Conservation (phyloP, 2,113 vertebrate species). For the Nothocercus nigrocapillus region DNA sequence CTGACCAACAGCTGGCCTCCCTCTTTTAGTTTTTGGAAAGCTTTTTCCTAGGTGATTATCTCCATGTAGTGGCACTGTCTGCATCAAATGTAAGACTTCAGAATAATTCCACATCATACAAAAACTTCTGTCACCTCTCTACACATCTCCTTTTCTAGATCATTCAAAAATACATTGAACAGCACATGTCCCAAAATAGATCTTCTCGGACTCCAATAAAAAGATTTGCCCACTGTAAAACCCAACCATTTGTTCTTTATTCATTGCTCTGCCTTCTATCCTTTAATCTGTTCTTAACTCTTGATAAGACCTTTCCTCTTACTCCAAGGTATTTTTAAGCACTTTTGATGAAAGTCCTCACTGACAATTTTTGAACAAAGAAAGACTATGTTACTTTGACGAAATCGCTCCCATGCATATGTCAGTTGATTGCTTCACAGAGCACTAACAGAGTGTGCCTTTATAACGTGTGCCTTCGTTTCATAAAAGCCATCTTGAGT, state of each 20-base stretch:
- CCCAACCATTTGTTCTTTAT: neutral
- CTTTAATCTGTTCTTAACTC: neutral
- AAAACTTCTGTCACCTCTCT: neutral
- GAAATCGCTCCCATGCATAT: neutral
- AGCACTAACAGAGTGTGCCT: neutral
- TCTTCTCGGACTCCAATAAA: neutral
- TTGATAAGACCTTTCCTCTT: neutral
- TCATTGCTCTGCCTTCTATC: neutral
- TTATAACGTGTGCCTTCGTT: neutral
- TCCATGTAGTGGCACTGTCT: neutral
- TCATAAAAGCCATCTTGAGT: neutral
- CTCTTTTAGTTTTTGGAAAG: neutral
- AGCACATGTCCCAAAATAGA: neutral
- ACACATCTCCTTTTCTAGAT: neutral
- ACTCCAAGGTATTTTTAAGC: neutral
- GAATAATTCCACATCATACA: neutral
- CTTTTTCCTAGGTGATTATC: neutral
- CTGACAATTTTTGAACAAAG: neutral
- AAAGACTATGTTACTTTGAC: neutral
- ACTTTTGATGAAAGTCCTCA: neutral
- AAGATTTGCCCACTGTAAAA: neutral
- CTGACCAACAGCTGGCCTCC: neutral
- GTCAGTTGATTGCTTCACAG: neutral
- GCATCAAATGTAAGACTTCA: neutral
- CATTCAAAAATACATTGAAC: neutral